Evolutionary conservation across 2,797 vertebrate genomes (phyloP), one percentile per base, ranked within the genome.

Genomic region (Protosalanx chinensis): DNA sequence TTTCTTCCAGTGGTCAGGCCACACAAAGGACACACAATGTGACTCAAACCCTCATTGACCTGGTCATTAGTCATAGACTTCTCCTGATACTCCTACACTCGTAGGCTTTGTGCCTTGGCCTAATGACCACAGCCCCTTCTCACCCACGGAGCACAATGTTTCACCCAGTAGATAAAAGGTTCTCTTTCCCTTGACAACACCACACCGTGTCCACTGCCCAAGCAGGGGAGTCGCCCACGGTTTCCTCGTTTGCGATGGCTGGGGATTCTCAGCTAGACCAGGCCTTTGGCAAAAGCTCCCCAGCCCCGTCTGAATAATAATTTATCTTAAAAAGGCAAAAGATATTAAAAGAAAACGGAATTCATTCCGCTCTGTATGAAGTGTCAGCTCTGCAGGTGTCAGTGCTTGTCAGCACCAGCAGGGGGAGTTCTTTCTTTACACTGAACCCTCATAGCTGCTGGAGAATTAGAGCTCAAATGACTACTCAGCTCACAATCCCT

Each of bases 1-100:
- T 91, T 90, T 89, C 86, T 89, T 85, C 51, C 81, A 76, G 75
- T 84, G 89, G 84, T 88, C 46, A 8, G 46, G 86, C 76, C 77
- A 82, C 85, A 92, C 89, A 93, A 91, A 90, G 81, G 81, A 76
- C 78, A 86, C 85, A 92, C 91, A 91, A 91, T 90, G 76, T 84
- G 86, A 89, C 90, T 86, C 86, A 88, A 89, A 86, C 86, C 91
- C 86, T 89, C 85, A 90, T 85, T 92, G 92, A 92, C 90, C 90
- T 71, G 81, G 81, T 83, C 89, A 91, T 93, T 93, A 92, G 91
- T 91, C 90, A 88, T 87, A 86, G 82, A 88, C 82, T 88, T 82
- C 81, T 85, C 81, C 77, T 84, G 82, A 83, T 85, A 81, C 88
- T 88, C 87, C 85, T 80, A 89, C 91, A 88, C 81, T 82, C 83